A percentile compares a stretch with the other conserved stretches of the same genome.
These are phyloP conservation scores for Archaeoteleia sp. DNA, from an alignment of 2,888 invertebrate species.

Conservation along the genomic window DNA sequence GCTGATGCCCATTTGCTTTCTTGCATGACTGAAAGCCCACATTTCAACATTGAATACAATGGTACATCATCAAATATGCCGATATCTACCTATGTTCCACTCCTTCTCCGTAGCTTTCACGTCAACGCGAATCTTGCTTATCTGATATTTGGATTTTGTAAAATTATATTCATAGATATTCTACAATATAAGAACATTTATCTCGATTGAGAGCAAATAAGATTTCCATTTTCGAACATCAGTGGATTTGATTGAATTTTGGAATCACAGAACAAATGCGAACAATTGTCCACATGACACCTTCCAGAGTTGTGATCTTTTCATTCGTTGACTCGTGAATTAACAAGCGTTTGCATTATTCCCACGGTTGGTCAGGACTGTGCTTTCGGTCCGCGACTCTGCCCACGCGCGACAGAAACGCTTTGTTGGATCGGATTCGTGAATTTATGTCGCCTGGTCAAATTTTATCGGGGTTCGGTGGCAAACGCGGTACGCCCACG, in stretches of 20 bases:
- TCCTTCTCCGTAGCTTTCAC: no score
- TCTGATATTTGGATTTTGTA: no score
- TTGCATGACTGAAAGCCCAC: conserved; percentile 26
- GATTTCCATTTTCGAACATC: no score
- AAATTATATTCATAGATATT: no score
- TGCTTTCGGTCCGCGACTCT: conserved; percentile 50
- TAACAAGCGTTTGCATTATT: conserved; percentile 38
- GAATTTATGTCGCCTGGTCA: conserved; percentile 73
- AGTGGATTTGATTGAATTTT: no score
- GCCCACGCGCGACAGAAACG: conserved; percentile 64
- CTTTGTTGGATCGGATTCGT: conserved; percentile 65
- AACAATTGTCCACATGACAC: not conserved
- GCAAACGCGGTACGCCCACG: conserved; percentile 73
- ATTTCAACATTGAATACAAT: conserved; percentile 14
- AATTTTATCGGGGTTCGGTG: conserved; percentile 75
- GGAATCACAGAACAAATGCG: no score
- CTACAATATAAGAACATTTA: no score
- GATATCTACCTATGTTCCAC: no score
- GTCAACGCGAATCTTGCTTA: no score
- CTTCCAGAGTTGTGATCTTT: conserved; percentile 12
- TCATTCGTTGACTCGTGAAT: conserved; percentile 25
- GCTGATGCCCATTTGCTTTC: conserved; percentile 24
- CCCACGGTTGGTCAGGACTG: conserved; percentile 52
- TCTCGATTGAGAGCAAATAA: no score
- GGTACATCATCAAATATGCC: not conserved